Evolutionary conservation across 37 sponge, comb jelly and placozoan species (phyloP), one percentile per base, ranked within the genome.

Genomic region (Eunapius fragilis): DNA sequence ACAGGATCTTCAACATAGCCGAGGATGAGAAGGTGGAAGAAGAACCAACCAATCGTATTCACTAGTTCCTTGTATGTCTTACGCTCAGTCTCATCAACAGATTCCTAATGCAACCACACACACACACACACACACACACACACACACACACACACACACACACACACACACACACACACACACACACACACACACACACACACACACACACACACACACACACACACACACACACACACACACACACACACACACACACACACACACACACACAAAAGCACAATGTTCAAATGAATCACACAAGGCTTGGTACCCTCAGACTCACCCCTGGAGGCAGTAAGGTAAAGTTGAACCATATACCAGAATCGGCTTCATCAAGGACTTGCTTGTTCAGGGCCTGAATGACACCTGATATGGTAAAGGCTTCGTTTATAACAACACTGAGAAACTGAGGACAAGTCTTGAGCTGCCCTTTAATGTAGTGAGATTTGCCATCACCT

Each of bases 1-100:
- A 83, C 73, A 0, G 83, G 82, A 80, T 95, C 93, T 71, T 95
- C 91, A 68, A 95, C 96, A 90, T 92, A 95, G 38, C 96, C 96
- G 25, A 95, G 77, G 33, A 92, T 80, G 47, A 95, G 72, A 30
- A 95, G 78, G 72, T 92, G 84, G 82, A 93, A 95, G 78, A 95
- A 90, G 82, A 95, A 95, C 93, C 96, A 93, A n/a, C 83, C 78
- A 5, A 95, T 77, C 4, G 79, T 50, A 19, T 85, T 86, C 75
- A 94, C 89, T 35, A 91, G 70, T 37, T 89, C 74, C 12, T 76
- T 47, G 82, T 91, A 95, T 11, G 58, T 72, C 47, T 80, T 33
- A 37, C 76, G 71, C 79, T 92, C 88, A 7, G 22, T 28, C n/a
- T 82, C 78, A 30, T 87, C 87, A 26, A 80, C 81, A 14, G 68